These are phyloP conservation scores for Drosophila seclusa DNA, from an alignment of 2,888 invertebrate genomes.

Conservation along the genomic window DNA sequence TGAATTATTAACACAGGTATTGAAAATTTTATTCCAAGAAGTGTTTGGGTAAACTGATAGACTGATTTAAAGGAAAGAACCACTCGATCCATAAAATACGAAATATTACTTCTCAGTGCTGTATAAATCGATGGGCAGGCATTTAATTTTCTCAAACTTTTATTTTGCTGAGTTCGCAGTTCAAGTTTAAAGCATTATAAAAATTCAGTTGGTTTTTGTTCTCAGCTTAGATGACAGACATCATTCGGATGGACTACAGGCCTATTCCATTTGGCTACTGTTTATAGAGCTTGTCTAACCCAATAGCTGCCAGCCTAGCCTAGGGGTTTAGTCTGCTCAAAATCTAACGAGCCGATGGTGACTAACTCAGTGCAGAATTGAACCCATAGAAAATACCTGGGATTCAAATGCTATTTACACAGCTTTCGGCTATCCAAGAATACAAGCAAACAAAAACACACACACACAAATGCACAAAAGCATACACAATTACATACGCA, in stretches of 20 bases:
- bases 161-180: neutral
- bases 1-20: neutral
- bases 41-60: neutral
- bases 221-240: neutral
- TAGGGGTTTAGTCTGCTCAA: slow-evolving; percentile 20
- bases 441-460: slow-evolving; percentile 7
- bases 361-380: slow-evolving; percentile 30
- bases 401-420: slow-evolving; percentile 77
- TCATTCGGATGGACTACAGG: slow-evolving; percentile 32
- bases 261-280: slow-evolving; percentile 57
- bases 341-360: slow-evolving; percentile 46
- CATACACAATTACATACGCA: slow-evolving; percentile 4
- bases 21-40: neutral
- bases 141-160: neutral
- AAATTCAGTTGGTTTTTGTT: neutral
- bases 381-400: slow-evolving; percentile 57
- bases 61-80: neutral
- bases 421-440: slow-evolving; percentile 67
- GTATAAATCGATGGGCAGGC: neutral
- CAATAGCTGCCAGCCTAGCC: slow-evolving; percentile 9
- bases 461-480: slow-evolving; percentile 1
- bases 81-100: neutral
- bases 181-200: neutral
- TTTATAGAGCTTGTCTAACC: slow-evolving; percentile 42
- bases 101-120: neutral